phyloP scores from a whole-genome alignment of 2,113 vertebrate species.

The Sylvilagus bachmani region DNA sequence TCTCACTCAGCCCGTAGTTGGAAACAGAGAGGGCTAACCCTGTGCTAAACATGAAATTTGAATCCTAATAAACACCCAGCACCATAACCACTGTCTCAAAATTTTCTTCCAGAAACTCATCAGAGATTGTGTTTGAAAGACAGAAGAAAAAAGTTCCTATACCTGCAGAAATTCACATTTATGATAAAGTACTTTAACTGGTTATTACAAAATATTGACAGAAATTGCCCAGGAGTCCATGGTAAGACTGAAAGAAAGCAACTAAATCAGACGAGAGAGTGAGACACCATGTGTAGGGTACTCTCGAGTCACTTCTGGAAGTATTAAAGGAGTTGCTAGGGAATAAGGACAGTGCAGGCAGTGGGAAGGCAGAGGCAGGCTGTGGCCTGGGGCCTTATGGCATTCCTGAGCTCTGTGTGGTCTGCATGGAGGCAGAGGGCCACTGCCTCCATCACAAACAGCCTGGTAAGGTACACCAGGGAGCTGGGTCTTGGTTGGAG shows the following conservation, averaged over 20 bases:
- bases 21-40: neutral
- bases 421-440: neutral
- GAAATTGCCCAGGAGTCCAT: neutral
- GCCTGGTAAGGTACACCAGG: neutral
- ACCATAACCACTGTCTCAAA: neutral
- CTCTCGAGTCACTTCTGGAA: neutral
- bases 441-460: neutral
- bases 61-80: neutral
- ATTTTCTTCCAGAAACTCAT: conserved; percentile 11
- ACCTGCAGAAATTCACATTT: conserved; percentile 13
- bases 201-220: neutral
- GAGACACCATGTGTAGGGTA: neutral
- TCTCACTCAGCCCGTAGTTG: neutral
- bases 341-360: no score
- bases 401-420: neutral
- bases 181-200: neutral
- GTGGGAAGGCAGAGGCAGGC: neutral
- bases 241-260: neutral
- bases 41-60: neutral
- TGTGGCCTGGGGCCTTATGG: neutral
- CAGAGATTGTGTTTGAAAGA: neutral
- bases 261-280: no score
- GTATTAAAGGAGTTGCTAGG: no score
- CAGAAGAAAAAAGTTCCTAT: neutral
- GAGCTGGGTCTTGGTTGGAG: neutral